Percentiles rank a stretch among this genome's conserved stretches.
These are phyloP conservation scores for Heliconius himera DNA, from an alignment of 1,140 invertebrate species.

Conservation along the genomic window DNA sequence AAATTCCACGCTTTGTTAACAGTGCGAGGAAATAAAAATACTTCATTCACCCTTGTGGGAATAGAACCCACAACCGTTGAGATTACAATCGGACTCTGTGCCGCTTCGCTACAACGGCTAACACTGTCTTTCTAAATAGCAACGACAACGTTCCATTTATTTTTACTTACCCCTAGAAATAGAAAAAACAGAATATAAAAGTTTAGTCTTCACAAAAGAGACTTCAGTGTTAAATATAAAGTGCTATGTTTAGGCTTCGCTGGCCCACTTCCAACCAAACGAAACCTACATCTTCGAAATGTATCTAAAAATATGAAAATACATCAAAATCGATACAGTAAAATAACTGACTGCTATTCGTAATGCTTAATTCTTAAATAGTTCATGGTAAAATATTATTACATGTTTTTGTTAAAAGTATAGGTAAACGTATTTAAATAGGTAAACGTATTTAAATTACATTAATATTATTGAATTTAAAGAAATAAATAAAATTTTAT, in stretches of 20 bases:
- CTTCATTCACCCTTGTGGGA: neutral
- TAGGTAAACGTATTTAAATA: no score
- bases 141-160: neutral
- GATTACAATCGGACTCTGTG: no score
- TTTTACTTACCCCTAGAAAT: neutral
- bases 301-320: neutral
- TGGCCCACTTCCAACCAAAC: neutral
- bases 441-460: no score
- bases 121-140: no score
- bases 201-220: neutral
- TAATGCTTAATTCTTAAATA: neutral
- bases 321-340: neutral
- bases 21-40: neutral
- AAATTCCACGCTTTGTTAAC: neutral
- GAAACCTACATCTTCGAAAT: neutral
- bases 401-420: neutral
- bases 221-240: constrained; percentile 5
- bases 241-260: constrained; percentile 9
- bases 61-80: neutral
- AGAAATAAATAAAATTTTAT: no score
- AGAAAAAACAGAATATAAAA: neutral
- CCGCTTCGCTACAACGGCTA: no score
- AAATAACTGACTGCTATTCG: neutral
- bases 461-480: no score
- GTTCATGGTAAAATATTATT: neutral